Conservation (phyloP, 2,113 vertebrate species). For the Colius striatus region DNA sequence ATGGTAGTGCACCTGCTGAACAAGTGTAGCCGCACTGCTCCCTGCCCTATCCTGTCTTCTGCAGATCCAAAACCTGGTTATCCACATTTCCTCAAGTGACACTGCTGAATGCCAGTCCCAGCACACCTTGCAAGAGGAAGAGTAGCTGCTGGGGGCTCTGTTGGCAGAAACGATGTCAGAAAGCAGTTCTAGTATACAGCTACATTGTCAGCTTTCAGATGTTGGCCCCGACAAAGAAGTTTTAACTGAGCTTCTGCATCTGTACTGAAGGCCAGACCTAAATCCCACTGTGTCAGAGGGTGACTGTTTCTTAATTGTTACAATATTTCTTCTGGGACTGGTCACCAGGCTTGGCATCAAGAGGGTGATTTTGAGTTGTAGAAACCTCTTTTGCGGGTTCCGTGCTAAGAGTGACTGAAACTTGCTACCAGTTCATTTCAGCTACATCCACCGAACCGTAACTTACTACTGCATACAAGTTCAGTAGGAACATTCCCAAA, state of each 20-base stretch:
- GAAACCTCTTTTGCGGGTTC: background rate
- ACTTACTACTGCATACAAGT: conserved; percentile 36
- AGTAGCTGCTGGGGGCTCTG: background rate
- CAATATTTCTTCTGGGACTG: background rate
- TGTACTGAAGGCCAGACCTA: background rate
- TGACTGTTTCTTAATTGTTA: background rate
- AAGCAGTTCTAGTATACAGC: background rate
- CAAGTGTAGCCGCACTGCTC: background rate
- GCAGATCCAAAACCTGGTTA: background rate
- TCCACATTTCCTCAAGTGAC: accelerated
- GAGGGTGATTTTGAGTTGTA: conserved; percentile 3
- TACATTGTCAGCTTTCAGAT: background rate
- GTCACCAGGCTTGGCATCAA: conserved; percentile 14
- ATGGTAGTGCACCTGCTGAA: background rate
- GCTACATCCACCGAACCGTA: conserved; percentile 18
- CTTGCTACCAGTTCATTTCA: conserved; percentile 54
- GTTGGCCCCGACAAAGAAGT: background rate
- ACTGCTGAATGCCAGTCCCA: background rate
- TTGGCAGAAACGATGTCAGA: background rate
- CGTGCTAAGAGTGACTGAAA: background rate
- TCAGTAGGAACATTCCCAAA: conserved; percentile 63
- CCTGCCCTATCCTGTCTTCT: background rate
- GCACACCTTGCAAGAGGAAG: background rate
- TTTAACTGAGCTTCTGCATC: background rate
- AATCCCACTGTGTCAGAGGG: background rate